A percentile compares a stretch with the other conserved stretches of the same genome.
phyloP scores from a whole-genome alignment of 1,140 invertebrate genomes.

The Halotydeus destructor region DNA sequence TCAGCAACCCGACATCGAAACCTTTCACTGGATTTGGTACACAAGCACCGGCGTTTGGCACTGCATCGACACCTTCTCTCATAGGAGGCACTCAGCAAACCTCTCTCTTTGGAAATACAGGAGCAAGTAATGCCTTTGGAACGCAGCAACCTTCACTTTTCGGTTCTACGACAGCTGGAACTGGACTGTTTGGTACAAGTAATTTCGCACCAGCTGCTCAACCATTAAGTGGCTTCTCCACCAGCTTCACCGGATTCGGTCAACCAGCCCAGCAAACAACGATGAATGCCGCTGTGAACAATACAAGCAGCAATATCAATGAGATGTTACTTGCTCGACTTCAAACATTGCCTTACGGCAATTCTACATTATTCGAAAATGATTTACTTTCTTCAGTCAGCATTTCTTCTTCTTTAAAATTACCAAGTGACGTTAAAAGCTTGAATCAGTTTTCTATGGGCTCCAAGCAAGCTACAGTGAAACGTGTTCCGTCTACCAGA shows the following conservation, averaged over 20 bases:
- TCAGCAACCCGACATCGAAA: neutral
- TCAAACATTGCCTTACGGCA: conserved; percentile 14
- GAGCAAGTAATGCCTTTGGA: neutral
- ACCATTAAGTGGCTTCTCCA: neutral
- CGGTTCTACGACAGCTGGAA: neutral
- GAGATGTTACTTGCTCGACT: conserved; percentile 9
- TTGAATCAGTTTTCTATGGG: conserved; percentile 8
- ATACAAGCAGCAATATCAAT: neutral
- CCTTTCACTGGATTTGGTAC: too few relatives aligned
- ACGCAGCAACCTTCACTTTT: neutral
- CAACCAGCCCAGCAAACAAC: neutral
- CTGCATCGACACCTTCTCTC: neutral
- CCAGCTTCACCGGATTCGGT: neutral
- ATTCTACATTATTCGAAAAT: conserved; percentile 4
- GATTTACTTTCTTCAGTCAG: neutral
- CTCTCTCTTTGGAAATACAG: conserved; percentile 1
- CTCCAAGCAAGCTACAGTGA: conserved; percentile 3
- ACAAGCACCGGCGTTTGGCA: neutral
- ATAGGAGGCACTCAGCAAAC: neutral
- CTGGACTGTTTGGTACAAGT: conserved; percentile 1
- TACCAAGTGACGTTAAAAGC: conserved; percentile 15
- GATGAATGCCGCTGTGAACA: neutral
- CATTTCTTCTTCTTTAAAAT: conserved; percentile 6
- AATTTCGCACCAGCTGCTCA: neutral
- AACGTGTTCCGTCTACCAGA: neutral